These are phyloP conservation scores for Hypanus sabinus DNA, from an alignment of 2,113 vertebrate species.

Conservation along the genomic window DNA sequence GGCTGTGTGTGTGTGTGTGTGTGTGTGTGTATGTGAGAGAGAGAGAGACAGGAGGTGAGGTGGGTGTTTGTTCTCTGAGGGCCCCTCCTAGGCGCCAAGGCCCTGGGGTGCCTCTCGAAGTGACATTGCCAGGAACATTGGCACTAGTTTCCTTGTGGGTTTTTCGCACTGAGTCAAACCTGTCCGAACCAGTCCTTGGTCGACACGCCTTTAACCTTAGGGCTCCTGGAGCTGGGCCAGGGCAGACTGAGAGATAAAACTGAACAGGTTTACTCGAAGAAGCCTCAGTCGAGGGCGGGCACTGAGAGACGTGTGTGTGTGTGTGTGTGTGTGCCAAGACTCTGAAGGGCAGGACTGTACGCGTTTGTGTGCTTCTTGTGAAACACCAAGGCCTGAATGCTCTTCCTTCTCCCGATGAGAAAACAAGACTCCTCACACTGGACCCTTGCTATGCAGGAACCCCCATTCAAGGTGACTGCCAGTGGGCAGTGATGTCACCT, in stretches of 20 bases:
- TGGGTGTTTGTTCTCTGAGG: not conserved
- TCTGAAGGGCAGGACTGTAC: not conserved
- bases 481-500: too few species aligned
- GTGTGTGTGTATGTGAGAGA: too few species aligned
- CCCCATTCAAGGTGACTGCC: not conserved
- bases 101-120: not conserved
- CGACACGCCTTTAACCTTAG: constrained; percentile 20
- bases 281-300: not conserved
- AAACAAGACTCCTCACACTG: not conserved
- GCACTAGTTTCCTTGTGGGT: not conserved
- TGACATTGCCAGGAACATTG: not conserved
- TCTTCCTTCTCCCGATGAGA: not conserved
- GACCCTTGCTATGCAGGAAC: not conserved
- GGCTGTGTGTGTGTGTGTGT: not conserved
- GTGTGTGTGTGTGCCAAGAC: not conserved
- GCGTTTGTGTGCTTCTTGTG: not conserved
- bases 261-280: not conserved
- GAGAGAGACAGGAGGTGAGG: not conserved
- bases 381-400: not conserved
- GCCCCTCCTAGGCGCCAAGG: not conserved
- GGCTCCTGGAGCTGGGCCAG: not conserved
- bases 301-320: not conserved
- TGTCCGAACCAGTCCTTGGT: not conserved
- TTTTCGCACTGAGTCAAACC: not conserved
- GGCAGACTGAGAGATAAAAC: constrained; percentile 13